Evolutionary conservation across 2,113 vertebrate genomes (phyloP).

Genomic region (Piliocolobus tephrosceles): DNA sequence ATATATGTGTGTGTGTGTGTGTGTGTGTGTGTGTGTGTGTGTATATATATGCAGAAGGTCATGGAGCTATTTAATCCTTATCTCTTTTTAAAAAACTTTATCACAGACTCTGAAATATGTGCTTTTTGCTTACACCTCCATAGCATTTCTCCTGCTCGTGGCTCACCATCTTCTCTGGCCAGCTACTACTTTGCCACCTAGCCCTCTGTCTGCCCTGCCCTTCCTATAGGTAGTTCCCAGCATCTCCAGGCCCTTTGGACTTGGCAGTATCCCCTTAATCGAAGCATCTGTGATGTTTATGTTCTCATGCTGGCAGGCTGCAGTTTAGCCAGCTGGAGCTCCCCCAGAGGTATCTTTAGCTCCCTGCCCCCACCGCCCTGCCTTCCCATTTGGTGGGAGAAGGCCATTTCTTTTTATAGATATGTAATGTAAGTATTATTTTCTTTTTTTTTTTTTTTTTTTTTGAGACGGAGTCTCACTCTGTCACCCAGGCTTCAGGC

Average conservation of each 20-base stretch:
- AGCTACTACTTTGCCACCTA: neutral
- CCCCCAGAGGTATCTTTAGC: constrained; percentile 45
- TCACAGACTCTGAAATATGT: constrained; percentile 3
- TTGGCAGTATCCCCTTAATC: neutral
- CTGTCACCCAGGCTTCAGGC: too few relatives aligned
- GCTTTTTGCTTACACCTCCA: constrained; percentile 4
- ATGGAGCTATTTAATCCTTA: neutral
- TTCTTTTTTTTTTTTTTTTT: neutral
- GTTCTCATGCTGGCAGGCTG: constrained; percentile 23
- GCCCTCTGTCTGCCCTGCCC: neutral
- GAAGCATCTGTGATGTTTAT: constrained; percentile 38
- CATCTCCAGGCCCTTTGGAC: constrained; percentile 21
- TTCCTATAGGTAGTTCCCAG: constrained; percentile 15
- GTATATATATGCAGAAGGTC: neutral
- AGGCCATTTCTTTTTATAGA: constrained; percentile 61
- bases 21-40: accelerated
- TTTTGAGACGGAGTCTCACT: too few relatives aligned
- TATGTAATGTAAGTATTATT: constrained; percentile 39
- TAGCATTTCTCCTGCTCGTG: constrained; percentile 21
- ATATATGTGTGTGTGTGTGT: too few relatives aligned
- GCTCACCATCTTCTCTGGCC: constrained; percentile 32
- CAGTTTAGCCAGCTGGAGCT: constrained; percentile 48
- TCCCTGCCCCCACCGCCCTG: neutral
- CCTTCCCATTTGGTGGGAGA: constrained; percentile 28
- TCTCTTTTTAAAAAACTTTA: constrained; percentile 20